phyloP scores from a whole-genome alignment of 2,113 vertebrate species.

The Blennius ocellaris region DNA sequence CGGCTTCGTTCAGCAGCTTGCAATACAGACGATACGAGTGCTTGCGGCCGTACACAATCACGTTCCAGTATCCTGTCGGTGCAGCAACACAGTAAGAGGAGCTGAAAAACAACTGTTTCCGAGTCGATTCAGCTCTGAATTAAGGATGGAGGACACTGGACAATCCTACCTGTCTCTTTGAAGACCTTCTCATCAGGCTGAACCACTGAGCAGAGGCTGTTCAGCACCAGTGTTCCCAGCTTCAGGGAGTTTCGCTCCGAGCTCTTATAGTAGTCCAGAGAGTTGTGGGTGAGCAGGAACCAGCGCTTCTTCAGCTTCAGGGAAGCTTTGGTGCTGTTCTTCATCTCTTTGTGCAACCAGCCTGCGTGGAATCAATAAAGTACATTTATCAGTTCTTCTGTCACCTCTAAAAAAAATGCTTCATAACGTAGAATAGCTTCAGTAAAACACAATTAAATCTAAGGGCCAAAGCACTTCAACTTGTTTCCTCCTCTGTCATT shows the following conservation, averaged over 20 bases:
- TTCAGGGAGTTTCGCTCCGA: constrained; percentile 92
- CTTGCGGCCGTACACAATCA: constrained; percentile 93
- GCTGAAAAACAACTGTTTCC: background rate
- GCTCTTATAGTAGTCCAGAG: constrained; percentile 97
- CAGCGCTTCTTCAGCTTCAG: constrained; percentile 96
- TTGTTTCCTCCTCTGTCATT: no score
- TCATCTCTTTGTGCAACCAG: constrained; percentile 97
- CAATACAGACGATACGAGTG: constrained; percentile 95
- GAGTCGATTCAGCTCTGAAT: no score
- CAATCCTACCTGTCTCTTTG: constrained; percentile 90
- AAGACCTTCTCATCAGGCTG: constrained; percentile 94
- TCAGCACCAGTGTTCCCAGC: constrained; percentile 93
- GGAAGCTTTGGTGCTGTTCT: constrained; percentile 88
- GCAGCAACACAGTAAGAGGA: background rate
- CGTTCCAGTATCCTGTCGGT: constrained; percentile 92
- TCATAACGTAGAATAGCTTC: no score
- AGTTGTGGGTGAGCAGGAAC: constrained; percentile 98
- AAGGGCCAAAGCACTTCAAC: no score
- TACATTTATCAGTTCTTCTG: background rate
- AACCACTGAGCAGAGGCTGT: constrained; percentile 94
- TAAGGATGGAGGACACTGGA: no score
- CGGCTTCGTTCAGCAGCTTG: constrained; percentile 94
- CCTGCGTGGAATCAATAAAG: constrained; percentile 76
- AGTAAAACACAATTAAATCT: no score
- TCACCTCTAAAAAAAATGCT: no score